Percentiles rank a stretch among this genome's conserved stretches.
Conservation (phyloP, 1,140 invertebrate genomes). For the Drepana arcuata region DNA sequence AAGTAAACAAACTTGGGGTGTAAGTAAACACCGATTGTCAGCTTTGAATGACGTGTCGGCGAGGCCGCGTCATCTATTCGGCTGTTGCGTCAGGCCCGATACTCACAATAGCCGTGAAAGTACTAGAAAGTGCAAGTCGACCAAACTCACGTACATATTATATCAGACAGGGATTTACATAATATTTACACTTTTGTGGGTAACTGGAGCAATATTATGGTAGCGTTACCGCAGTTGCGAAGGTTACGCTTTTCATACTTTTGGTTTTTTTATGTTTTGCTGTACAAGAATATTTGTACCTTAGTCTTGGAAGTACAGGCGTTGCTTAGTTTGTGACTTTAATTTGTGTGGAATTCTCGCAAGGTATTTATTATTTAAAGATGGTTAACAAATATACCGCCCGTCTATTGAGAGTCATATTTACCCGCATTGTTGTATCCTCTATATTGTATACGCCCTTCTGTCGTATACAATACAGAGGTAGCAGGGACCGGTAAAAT, state of each 20-base stretch:
- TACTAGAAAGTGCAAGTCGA: slow-evolving; percentile 61
- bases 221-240: slow-evolving; percentile 5
- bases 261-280: too few relatives aligned
- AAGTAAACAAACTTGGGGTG: too few relatives aligned
- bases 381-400: not conserved
- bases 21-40: too few relatives aligned
- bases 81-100: slow-evolving; percentile 24
- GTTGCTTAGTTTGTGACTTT: not conserved
- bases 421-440: not conserved
- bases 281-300: too few relatives aligned
- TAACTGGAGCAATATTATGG: slow-evolving; percentile 51
- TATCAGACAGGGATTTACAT: slow-evolving; percentile 57
- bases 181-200: slow-evolving; percentile 54
- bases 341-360: too few relatives aligned
- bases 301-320: slow-evolving; percentile 5
- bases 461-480: too few relatives aligned
- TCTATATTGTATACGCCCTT: too few relatives aligned
- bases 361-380: not conserved
- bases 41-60: slow-evolving; percentile 10
- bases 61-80: slow-evolving; percentile 16
- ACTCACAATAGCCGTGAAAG: slow-evolving; percentile 60
- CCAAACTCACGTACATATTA: slow-evolving; percentile 55
- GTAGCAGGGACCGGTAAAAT: too few relatives aligned
- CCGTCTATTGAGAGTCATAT: not conserved
- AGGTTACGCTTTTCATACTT: too few relatives aligned